These are phyloP conservation scores for Chrysomallon squamiferum DNA, from an alignment of 1,140 invertebrate species.

Conservation along the genomic window DNA sequence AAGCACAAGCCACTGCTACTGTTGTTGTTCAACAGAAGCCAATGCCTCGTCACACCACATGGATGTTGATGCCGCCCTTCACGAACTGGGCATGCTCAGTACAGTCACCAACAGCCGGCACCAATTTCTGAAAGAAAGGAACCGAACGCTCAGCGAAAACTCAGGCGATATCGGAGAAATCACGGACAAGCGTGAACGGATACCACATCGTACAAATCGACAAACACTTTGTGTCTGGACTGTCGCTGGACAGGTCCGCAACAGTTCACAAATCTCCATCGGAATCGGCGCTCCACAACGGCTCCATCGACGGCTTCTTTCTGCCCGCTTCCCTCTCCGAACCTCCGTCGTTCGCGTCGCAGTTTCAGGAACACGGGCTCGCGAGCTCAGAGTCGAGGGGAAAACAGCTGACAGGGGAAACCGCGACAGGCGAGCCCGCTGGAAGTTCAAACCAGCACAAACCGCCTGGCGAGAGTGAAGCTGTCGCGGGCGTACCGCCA, in stretches of 20 bases:
- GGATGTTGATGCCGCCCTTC: slow-evolving; percentile 51
- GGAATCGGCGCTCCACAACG: slow-evolving; percentile 2
- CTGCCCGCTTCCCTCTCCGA: too few species aligned
- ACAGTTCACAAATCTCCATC: not conserved
- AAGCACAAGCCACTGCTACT: not conserved
- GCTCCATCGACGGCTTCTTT: too few species aligned
- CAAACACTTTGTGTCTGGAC: slow-evolving; percentile 44
- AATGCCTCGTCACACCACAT: slow-evolving; percentile 17
- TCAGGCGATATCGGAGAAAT: slow-evolving; percentile 6
- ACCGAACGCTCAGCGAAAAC: slow-evolving; percentile 23
- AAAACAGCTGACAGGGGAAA: too few species aligned
- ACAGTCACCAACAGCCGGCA: slow-evolving; percentile 45
- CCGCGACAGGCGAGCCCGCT: not conserved
- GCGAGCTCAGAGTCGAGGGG: too few species aligned
- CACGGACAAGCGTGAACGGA: not conserved
- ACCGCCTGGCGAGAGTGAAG: slow-evolving; percentile 25
- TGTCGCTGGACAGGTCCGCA: slow-evolving; percentile 21
- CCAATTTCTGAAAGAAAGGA: slow-evolving; percentile 43
- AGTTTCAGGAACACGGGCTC: too few species aligned
- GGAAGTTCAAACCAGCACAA: slow-evolving; percentile 12
- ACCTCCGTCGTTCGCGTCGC: too few species aligned
- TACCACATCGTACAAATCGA: slow-evolving; percentile 54
- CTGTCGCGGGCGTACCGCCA: slow-evolving; percentile 31
- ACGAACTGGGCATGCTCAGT: slow-evolving; percentile 55
- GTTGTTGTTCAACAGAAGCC: not conserved